Evolutionary conservation across 1,140 invertebrate species (phyloP), one percentile per base, ranked within the genome.

Genomic region (Sesamia nonagrioides): DNA sequence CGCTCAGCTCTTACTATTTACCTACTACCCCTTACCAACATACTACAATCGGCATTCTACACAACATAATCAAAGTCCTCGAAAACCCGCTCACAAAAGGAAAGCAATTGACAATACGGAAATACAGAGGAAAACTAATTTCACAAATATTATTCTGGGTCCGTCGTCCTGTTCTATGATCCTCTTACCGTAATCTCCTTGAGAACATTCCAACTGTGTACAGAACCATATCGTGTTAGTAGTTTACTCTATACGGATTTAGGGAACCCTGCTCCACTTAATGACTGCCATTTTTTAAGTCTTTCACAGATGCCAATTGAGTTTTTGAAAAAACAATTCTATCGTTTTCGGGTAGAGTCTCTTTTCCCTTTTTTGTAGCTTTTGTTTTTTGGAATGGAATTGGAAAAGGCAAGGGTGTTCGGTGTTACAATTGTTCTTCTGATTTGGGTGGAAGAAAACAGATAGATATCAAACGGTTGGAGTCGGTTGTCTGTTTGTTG

Each of bases 131-230:
- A 79, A 63, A 75, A 74, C 78, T 79, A 79, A 75, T 79, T 80
- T 80, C 52, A 42, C 78, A 80, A 82, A 82, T 82, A 82, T 77
- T 77, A 81, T 81, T 82, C 76, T 63, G 76, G 45, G 68, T 48
- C 48, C 17, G 56, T 54, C 61, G 69, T 48, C 18, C 48, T 54
- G 37, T 52, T 33, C 63, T 40, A 15, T 73, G 82, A 83, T 83
- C 82, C 82, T 80, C 82, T 83, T 83, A 83, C 50, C 0, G 73
- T 83, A 83, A 83, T 83, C 82, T 77, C 71, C 42, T 83, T 83
- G 82, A 76, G 79, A 79, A 81, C 82, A 78, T 68, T 74, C 73
- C 78, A 68, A 79, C 71, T 80, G 66, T 76, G 68, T 69, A 69
- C 66, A 42, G 66, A 69, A 69, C 66, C 42, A 69, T 69, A 69